Evolutionary conservation across 2,888 invertebrate genomes (phyloP), one percentile per base, ranked within the genome.

Genomic region (Volucella bombylans): DNA sequence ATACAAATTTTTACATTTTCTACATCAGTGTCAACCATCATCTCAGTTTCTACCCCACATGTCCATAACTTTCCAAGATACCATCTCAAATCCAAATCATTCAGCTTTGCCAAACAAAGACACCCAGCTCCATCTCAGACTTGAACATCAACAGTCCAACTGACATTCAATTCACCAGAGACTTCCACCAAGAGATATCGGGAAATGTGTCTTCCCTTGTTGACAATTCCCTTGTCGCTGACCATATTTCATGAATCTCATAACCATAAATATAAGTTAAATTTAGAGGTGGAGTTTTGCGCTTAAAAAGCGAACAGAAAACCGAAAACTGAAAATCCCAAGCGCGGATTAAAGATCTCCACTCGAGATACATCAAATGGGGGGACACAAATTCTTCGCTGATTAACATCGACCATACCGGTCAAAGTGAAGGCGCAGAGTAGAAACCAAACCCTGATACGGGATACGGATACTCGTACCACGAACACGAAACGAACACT

Each of bases 201-300:
- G 31, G 6, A 31, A 74, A 74, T 83, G 80, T 69, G 62, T 41
- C 61, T 55, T 14, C 54, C 23, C 62, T 31, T 31, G 85, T 85
- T 81, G 85, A 85, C 85, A 85, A 76, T 85, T 72, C 50, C 77
- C 68, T 81, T 81, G 77, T 81, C 77, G 81, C 72, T 68, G 76
- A 15, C 77, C 77, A 85, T 85, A 81, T 81, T 77, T 85, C 85
- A 81, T 77, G 85, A 14, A 64, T 49, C 81, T 77, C 71, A 81
- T 85, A 85, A 85, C 62, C 81, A 85, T 85, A 85, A 85, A 85
- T 85, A 85, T 81, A 68, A 77, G 81, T 73, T 72, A 50, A 85
- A 72, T 50, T 82, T 78, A 57, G 78, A 82, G 82, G 55, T 54
- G 47, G 69, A 71, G 65, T 77, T 78, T 73, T 67, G 76, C 71